Evolutionary conservation across 1,140 invertebrate species (phyloP).

Genomic region (Venturia canescens): DNA sequence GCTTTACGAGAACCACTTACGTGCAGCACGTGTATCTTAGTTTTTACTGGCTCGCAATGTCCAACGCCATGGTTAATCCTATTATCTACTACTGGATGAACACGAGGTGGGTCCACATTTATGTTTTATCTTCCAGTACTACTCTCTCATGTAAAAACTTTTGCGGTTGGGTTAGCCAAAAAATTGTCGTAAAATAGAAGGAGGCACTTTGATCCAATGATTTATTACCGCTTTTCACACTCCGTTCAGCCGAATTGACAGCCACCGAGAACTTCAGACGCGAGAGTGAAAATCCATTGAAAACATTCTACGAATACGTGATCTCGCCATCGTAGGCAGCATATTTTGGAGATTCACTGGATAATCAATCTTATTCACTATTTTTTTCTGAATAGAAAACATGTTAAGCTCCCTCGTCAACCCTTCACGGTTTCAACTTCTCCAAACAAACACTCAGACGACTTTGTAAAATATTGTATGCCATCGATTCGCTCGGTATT

Average conservation of each 20-base stretch:
- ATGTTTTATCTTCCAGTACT: constrained; percentile 34
- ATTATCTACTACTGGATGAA: constrained; percentile 97
- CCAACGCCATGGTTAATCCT: constrained; percentile 94
- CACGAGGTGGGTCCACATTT: constrained; percentile 77
- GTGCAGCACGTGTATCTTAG: constrained; percentile 89
- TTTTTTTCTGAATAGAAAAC: no score
- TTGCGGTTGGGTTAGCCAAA: neutral
- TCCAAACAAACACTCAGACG: neutral
- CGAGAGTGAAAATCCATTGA: no score
- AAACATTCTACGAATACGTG: no score
- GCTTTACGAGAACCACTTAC: constrained; percentile 83
- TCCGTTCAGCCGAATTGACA: neutral
- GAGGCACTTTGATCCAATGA: neutral
- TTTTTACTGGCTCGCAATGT: constrained; percentile 96
- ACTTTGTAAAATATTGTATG: neutral
- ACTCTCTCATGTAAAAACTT: constrained; percentile 50
- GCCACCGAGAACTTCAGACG: neutral
- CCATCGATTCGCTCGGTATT: neutral
- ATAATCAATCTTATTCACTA: no score
- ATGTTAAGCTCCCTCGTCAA: no score
- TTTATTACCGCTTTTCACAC: neutral
- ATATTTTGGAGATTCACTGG: no score
- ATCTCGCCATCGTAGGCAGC: no score
- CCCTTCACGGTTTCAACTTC: no score
- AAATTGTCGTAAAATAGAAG: neutral